Evolutionary conservation across 2,113 vertebrate genomes (phyloP).

Genomic region (Crypturellus undulatus): DNA sequence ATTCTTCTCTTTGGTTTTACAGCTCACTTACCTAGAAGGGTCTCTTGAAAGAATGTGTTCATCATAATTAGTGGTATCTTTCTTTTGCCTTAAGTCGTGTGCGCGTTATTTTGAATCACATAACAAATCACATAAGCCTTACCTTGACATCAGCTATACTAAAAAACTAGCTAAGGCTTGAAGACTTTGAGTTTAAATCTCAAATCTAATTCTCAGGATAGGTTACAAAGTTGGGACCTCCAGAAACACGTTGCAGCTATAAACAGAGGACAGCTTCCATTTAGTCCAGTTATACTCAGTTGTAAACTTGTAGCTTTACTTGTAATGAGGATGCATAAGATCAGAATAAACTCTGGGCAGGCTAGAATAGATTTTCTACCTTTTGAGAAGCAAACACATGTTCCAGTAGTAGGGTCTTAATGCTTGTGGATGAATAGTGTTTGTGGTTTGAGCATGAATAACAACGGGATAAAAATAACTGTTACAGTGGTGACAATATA

Average conservation of each 20-base stretch:
- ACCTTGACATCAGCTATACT: accelerated
- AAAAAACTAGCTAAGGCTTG: neutral
- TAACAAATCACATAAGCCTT: neutral
- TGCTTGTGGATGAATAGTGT: neutral
- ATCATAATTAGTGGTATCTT: neutral
- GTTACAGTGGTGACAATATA: neutral
- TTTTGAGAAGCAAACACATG: neutral
- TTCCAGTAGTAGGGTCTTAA: neutral
- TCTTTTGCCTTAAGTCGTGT: neutral
- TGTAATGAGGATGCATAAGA: neutral
- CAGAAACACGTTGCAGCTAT: accelerated
- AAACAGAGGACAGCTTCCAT: neutral
- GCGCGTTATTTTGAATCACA: neutral
- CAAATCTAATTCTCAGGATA: neutral
- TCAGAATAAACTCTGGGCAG: neutral
- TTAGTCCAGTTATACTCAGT: neutral
- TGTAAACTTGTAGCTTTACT: no score
- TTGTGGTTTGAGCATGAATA: neutral
- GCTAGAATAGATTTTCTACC: neutral
- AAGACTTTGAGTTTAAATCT: neutral
- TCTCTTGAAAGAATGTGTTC: neutral
- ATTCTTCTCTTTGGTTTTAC: no score
- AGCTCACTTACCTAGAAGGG: no score
- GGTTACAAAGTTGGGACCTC: neutral
- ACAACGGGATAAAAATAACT: neutral